These are phyloP conservation scores for Plutella xylostella DNA, from an alignment of 2,888 invertebrate genomes.

Conservation along the genomic window DNA sequence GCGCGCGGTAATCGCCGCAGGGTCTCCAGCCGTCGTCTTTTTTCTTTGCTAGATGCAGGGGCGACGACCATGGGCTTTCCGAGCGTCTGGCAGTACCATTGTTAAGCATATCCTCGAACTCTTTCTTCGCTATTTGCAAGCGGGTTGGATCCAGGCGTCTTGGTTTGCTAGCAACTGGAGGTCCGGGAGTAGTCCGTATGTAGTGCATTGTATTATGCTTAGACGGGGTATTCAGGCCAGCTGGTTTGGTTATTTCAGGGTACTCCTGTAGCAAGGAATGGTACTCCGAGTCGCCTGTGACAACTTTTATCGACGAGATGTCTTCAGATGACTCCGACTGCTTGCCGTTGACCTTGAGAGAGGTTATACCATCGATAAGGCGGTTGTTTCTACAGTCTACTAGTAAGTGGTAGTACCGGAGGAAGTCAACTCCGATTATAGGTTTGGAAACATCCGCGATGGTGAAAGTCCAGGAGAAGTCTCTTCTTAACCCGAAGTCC, in stretches of 20 bases:
- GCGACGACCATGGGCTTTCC: slow-evolving; percentile 21
- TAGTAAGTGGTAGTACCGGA: slow-evolving; percentile 4
- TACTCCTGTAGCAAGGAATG: background rate
- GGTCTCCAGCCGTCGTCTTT: slow-evolving; percentile 19
- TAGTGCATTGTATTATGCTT: background rate
- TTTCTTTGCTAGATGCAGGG: slow-evolving; percentile 24
- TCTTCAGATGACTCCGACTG: too few species aligned
- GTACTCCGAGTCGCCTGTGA: background rate
- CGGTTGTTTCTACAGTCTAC: background rate
- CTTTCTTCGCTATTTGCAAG: background rate
- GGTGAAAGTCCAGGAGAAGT: slow-evolving; percentile 12
- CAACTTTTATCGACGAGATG: background rate
- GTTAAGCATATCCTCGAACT: background rate
- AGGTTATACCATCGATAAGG: background rate
- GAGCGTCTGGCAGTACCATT: background rate
- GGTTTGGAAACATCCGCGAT: slow-evolving; percentile 14
- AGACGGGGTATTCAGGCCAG: background rate
- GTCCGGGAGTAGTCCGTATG: background rate
- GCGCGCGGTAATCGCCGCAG: slow-evolving; percentile 26
- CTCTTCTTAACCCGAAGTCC: slow-evolving; percentile 8
- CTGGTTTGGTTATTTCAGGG: background rate
- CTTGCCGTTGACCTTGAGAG: too few species aligned
- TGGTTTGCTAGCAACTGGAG: background rate
- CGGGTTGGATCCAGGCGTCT: background rate
- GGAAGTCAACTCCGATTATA: slow-evolving; percentile 15